Conservation (phyloP, 1,140 invertebrate species). For the Penaeus chinensis region DNA sequence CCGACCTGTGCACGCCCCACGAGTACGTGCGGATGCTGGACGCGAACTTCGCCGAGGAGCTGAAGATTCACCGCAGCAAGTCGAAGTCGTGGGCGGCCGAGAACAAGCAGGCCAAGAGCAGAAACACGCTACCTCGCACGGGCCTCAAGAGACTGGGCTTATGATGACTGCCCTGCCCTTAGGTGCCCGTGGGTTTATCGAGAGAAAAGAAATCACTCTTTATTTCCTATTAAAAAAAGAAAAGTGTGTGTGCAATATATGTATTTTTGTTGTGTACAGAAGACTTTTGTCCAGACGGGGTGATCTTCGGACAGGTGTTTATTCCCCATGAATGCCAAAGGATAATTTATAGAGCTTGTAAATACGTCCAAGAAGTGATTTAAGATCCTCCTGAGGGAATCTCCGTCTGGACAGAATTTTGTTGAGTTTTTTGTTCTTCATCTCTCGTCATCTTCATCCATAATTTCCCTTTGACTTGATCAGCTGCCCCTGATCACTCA, state of each 20-base stretch:
- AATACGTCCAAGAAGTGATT: neutral
- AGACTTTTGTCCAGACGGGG: constrained; percentile 44
- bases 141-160: constrained; percentile 51
- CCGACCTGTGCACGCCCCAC: constrained; percentile 81
- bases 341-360: constrained; percentile 47
- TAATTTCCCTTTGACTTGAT: constrained; percentile 51
- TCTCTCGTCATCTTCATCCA: constrained; percentile 12
- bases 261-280: constrained; percentile 56
- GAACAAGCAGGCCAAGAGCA: constrained; percentile 59
- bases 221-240: too few relatives aligned
- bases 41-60: constrained; percentile 78
- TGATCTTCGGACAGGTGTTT: constrained; percentile 24
- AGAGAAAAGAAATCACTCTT: too few relatives aligned
- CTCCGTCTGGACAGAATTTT: constrained; percentile 49
- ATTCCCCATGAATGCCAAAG: constrained; percentile 36
- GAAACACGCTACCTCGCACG: constrained; percentile 46
- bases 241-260: constrained; percentile 50
- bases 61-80: constrained; percentile 80
- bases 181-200: neutral
- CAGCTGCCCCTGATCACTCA: constrained; percentile 22
- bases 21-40: constrained; percentile 84
- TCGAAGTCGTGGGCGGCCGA: constrained; percentile 75
- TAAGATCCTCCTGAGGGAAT: neutral
- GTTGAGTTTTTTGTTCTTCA: constrained; percentile 54
- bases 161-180: constrained; percentile 44